Base-by-base conservation (phyloP, 2,113 vertebrate genomes). In the Oryzias celebensis region DNA sequence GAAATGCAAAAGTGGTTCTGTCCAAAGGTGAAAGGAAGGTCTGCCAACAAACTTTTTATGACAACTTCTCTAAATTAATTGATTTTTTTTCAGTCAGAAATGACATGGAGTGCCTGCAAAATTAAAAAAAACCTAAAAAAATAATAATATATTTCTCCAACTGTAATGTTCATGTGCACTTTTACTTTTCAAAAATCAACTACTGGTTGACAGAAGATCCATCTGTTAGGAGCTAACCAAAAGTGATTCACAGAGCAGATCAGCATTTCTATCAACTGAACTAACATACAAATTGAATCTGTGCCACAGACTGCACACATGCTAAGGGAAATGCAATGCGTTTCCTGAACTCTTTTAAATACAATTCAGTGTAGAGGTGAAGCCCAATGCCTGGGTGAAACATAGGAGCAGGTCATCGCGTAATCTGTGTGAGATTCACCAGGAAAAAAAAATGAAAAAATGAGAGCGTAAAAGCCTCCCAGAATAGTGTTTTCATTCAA, bases 311-410 rank as follows among this genome's bases (percentile, higher is more conserved):
- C 36, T 36, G 36, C 36, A 10, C 36, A 36, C 36, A 12, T 10
- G 36, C 36, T 36, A 12, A 53, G 51, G 26, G 42, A 52, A 62
- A 67, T 71, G 14, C 15, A 68, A 77, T 43, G 16, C 13, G 44
- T 77, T 72, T 43, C 60, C 50, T 59, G 7, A 8, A 20, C 24
- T 47, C 46, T 65, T 60, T 55, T 59, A 60, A 1, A 53, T 51
- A 68, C 28, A 53, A 58, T 36, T 78, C 23, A 55, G 76, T 54
- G 26, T 14, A 57, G 22, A 66, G 60, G 67, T 45, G 68, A 83
- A 75, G 16, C 48, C 59, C 68, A 44, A 62, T 58, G 65, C 70
- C 24, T 67, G 65, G 60, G 65, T 65, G 78, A 54, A 43, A 79
- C 75, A 62, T 52, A 58, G 31, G 73, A 62, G 48, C 46, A 48